phyloP scores from a whole-genome alignment of 2,888 invertebrate species.

The Saturnia pavonia region DNA sequence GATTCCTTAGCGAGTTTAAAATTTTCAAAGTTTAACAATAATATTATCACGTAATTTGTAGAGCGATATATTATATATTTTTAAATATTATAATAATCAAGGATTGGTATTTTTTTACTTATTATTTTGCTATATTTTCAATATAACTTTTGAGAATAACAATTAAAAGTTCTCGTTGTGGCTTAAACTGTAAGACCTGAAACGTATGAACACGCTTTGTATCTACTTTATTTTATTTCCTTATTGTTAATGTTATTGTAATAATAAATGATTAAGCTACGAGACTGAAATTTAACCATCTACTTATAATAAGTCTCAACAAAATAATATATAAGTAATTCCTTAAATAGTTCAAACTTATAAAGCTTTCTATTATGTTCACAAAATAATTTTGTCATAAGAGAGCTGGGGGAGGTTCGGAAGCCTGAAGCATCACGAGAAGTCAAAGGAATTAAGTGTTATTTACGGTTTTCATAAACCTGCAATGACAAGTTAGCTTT shows the following conservation, averaged over 20 bases:
- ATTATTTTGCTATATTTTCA: no score
- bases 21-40: not conserved
- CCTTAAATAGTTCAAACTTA: constrained; percentile 1
- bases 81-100: no score
- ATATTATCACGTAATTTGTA: not conserved
- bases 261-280: not conserved
- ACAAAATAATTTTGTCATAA: not conserved
- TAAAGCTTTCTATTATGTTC: not conserved
- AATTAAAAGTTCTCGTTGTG: no score
- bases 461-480: constrained; percentile 31
- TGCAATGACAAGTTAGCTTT: constrained; percentile 28
- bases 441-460: constrained; percentile 35
- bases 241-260: not conserved
- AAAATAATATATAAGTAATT: not conserved
- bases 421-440: constrained; percentile 26
- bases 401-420: constrained; percentile 21
- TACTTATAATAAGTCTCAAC: not conserved
- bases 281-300: not conserved
- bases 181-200: not conserved
- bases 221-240: not conserved
- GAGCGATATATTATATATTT: no score
- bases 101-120: no score
- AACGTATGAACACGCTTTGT: not conserved
- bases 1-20: no score
- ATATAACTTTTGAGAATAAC: no score